These are phyloP conservation scores for Phocoena phocoena DNA, from an alignment of 2,113 vertebrate species.

Conservation along the genomic window DNA sequence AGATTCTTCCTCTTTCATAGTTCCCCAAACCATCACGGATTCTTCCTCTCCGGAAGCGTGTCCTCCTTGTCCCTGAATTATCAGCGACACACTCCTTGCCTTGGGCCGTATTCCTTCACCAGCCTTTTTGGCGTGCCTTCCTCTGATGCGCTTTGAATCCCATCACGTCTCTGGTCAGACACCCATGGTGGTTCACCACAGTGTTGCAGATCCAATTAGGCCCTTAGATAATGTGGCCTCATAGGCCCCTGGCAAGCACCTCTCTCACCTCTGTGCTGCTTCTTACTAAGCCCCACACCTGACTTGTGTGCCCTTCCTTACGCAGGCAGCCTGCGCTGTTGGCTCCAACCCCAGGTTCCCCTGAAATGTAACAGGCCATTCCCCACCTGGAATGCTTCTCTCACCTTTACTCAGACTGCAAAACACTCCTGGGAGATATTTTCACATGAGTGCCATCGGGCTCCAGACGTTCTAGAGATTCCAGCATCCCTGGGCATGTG, in stretches of 20 bases:
- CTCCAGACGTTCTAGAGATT: not conserved
- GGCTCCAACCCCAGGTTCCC: not conserved
- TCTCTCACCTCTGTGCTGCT: not conserved
- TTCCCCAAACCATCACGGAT: not conserved
- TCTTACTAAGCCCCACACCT: not conserved
- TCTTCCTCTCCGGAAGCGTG: not conserved
- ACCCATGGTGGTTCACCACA: conserved; percentile 21
- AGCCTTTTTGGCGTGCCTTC: not conserved
- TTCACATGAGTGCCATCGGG: not conserved
- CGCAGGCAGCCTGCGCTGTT: not conserved
- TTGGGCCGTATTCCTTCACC: not conserved
- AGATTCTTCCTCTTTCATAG: not conserved
- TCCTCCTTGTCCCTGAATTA: not conserved
- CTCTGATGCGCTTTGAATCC: conserved; percentile 46
- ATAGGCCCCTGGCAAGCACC: not conserved
- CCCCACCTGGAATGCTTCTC: not conserved
- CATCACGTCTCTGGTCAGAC: conserved; percentile 42
- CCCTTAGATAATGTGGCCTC: not conserved
- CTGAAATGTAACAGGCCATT: not conserved
- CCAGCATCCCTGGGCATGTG: not conserved
- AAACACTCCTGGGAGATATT: not conserved
- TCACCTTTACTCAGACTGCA: not conserved
- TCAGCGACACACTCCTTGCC: not conserved
- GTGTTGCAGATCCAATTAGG: conserved; percentile 64
- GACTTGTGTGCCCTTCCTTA: not conserved